A percentile compares a stretch with the other conserved stretches of the same genome.
phyloP scores from a whole-genome alignment of 2,888 invertebrate species.

The Axea sp. region DNA sequence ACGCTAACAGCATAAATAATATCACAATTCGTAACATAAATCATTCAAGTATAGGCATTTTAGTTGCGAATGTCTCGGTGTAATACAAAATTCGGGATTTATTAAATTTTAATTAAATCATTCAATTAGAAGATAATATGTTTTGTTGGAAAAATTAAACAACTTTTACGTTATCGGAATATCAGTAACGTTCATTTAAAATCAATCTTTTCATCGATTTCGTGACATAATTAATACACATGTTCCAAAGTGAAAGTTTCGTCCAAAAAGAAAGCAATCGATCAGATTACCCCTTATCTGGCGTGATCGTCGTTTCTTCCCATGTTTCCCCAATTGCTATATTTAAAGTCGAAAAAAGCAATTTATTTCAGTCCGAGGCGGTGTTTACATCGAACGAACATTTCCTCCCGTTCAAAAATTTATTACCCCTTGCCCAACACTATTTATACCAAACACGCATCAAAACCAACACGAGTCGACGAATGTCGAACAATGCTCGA shows the following conservation, averaged over 20 bases:
- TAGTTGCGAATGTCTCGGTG: too few species aligned
- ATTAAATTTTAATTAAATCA: too few species aligned
- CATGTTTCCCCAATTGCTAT: slow-evolving; percentile 36
- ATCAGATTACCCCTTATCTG: slow-evolving; percentile 13
- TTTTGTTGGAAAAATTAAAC: too few species aligned
- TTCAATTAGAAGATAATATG: too few species aligned
- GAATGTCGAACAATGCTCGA: slow-evolving; percentile 55
- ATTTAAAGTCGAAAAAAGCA: slow-evolving; percentile 5
- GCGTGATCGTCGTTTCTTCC: background rate
- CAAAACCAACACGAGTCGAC: slow-evolving; percentile 49
- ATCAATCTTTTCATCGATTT: slow-evolving; percentile 33
- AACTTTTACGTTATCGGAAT: too few species aligned
- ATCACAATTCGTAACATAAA: too few species aligned
- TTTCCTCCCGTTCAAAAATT: slow-evolving; percentile 25
- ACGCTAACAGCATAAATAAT: too few species aligned
- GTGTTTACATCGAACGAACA: slow-evolving; percentile 38
- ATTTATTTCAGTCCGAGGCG: slow-evolving; percentile 3
- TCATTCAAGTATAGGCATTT: too few species aligned
- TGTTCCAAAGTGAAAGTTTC: slow-evolving; percentile 16
- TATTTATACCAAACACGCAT: slow-evolving; percentile 49
- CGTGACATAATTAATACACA: slow-evolving; percentile 36
- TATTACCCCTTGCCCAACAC: slow-evolving; percentile 24
- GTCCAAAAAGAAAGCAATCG: slow-evolving; percentile 38
- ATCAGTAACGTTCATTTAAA: too few species aligned
- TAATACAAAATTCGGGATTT: too few species aligned